These are phyloP conservation scores for Haliclona indistincta DNA, from an alignment of 37 sponge, comb jelly and placozoan species.

Conservation along the genomic window DNA sequence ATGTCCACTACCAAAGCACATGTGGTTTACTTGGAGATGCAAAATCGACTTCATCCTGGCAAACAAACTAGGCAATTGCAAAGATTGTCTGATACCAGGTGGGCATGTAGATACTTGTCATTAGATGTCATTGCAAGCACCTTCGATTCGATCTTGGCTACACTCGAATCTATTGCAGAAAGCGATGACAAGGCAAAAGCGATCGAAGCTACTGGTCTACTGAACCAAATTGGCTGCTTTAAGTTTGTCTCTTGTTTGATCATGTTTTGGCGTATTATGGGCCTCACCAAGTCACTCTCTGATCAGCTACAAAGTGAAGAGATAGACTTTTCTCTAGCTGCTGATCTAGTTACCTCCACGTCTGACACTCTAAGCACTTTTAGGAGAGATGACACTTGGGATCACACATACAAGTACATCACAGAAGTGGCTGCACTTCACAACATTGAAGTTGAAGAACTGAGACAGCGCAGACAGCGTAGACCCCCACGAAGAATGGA, in stretches of 20 bases:
- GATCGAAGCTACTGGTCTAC: conserved; percentile 59
- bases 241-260: conserved; percentile 50
- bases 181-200: conserved; percentile 60
- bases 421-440: conserved; percentile 26
- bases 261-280: conserved; percentile 48
- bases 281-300: conserved; percentile 46
- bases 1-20: conserved; percentile 41
- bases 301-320: conserved; percentile 54
- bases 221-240: conserved; percentile 42
- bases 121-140: conserved; percentile 60
- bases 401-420: conserved; percentile 36
- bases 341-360: conserved; percentile 49
- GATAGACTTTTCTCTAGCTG: conserved; percentile 46
- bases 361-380: conserved; percentile 8
- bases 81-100: conserved; percentile 63
- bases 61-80: conserved; percentile 50
- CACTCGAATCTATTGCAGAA: conserved; percentile 60
- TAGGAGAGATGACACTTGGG: conserved; percentile 47
- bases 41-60: conserved; percentile 48
- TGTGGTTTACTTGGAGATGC: conserved; percentile 44
- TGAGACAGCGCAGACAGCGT: not conserved
- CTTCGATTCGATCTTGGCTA: conserved; percentile 60
- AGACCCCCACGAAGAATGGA: not conserved
- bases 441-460: conserved; percentile 10
- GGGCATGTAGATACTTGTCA: conserved; percentile 73